A percentile compares a stretch with the other conserved stretches of the same genome.
Conservation (phyloP, 2,797 vertebrate species). For the Chanos chanos region DNA sequence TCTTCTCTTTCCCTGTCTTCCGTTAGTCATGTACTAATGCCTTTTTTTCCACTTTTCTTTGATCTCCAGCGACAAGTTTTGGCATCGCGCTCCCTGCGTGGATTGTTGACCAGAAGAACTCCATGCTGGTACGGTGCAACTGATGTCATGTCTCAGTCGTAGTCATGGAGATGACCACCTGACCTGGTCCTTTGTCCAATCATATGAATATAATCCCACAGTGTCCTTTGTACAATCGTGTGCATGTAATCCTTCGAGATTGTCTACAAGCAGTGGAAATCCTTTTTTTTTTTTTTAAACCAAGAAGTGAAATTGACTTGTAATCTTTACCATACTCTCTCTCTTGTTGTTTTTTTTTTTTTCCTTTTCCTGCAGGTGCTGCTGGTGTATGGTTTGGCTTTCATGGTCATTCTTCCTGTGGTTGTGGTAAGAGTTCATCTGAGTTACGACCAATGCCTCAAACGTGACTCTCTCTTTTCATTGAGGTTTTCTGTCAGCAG, state of each 20-base stretch:
- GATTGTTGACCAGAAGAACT: slow-evolving; percentile 99
- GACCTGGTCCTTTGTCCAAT: too few species aligned
- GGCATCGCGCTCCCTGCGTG: slow-evolving; percentile 97
- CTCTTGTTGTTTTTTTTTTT: not conserved
- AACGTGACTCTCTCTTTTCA: not conserved
- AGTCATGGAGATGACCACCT: too few species aligned
- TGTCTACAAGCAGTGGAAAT: too few species aligned
- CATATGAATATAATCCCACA: too few species aligned
- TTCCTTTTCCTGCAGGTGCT: slow-evolving; percentile 87
- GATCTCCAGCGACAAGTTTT: slow-evolving; percentile 85
- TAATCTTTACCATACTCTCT: not conserved
- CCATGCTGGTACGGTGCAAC: slow-evolving; percentile 82
- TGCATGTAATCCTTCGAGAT: too few species aligned
- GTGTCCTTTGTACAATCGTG: too few species aligned
- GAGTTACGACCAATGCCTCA: not conserved
- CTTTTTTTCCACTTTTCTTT: not conserved
- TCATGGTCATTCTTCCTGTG: slow-evolving; percentile 98
- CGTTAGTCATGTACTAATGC: not conserved
- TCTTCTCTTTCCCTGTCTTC: not conserved
- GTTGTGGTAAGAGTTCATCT: slow-evolving; percentile 83
- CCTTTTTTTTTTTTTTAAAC: too few species aligned
- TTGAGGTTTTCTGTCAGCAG: too few species aligned
- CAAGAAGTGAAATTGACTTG: not conserved
- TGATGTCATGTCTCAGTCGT: too few species aligned
- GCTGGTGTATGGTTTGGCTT: slow-evolving; percentile 93